Conservation (phyloP, 2,888 invertebrate genomes). For the Eupithecia centaureata region DNA sequence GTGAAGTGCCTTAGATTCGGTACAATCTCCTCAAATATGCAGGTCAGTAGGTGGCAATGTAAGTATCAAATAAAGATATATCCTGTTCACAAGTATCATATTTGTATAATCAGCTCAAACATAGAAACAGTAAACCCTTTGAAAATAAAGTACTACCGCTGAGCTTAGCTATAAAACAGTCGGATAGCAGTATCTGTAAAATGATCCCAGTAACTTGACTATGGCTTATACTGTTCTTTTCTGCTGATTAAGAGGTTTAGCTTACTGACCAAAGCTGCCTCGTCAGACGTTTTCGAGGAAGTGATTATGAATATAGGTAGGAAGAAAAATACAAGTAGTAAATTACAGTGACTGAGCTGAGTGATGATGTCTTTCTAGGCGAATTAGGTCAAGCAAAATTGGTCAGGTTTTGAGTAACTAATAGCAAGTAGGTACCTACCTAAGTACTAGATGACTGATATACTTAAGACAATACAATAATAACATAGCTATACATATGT, state of each 20-base stretch:
- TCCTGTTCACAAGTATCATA: neutral
- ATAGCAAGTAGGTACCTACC: slow-evolving; percentile 47
- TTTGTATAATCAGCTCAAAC: neutral
- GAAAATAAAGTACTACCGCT: slow-evolving; percentile 24
- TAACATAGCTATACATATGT: too few species aligned
- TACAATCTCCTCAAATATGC: neutral
- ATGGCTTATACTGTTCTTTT: slow-evolving; percentile 21
- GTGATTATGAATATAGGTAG: neutral
- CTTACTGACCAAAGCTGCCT: slow-evolving; percentile 58
- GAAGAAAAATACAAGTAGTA: neutral
- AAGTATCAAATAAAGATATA: too few species aligned
- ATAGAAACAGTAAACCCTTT: slow-evolving; percentile 19
- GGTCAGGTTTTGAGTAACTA: slow-evolving; percentile 54
- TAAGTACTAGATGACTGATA: too few species aligned
- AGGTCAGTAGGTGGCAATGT: neutral
- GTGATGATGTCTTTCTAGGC: neutral
- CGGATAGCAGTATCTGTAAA: slow-evolving; percentile 53
- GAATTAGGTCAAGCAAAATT: neutral
- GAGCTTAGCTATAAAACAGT: slow-evolving; percentile 43
- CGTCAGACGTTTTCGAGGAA: neutral
- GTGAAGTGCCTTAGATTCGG: too few species aligned
- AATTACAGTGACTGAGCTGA: neutral
- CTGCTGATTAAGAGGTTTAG: slow-evolving; percentile 67
- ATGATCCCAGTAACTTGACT: slow-evolving; percentile 45
- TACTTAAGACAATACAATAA: too few species aligned